A percentile compares a stretch with the other conserved stretches of the same genome.
Conservation (phyloP, 2,113 vertebrate genomes). For the Xenus cinereus region DNA sequence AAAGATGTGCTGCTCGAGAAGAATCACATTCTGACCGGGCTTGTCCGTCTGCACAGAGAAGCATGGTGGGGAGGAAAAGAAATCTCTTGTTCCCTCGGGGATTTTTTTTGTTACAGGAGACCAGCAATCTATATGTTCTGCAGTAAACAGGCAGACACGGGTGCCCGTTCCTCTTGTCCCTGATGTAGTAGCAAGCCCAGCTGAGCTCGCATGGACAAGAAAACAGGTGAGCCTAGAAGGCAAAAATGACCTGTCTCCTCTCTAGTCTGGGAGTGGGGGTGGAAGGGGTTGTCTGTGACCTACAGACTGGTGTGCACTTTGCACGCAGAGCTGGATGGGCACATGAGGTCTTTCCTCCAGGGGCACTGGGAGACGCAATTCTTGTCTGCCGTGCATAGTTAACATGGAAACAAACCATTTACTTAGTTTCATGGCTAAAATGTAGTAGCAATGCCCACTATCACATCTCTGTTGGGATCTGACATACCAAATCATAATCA, state of each 20-base stretch:
- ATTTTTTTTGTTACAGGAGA: not conserved
- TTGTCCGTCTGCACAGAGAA: not conserved
- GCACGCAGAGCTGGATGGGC: not conserved
- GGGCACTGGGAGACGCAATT: not conserved
- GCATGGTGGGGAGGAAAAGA: not conserved
- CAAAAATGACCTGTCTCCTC: not conserved
- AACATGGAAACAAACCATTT: not conserved
- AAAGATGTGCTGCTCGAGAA: not conserved
- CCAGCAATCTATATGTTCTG: not conserved
- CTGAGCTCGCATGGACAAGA: not conserved
- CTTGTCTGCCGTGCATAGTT: not conserved
- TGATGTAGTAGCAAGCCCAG: not conserved
- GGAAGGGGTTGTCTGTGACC: not conserved
- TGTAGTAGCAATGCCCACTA: not conserved
- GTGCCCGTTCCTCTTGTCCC: not conserved
- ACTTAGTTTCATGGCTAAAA: not conserved
- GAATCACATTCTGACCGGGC: not conserved
- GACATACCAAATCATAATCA: not conserved
- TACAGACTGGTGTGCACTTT: not conserved
- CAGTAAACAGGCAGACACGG: not conserved
- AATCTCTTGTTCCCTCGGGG: not conserved
- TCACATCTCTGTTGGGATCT: not conserved
- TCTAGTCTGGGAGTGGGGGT: not conserved
- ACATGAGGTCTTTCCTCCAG: not conserved
- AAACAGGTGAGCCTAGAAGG: not conserved